Evolutionary conservation across 2,888 invertebrate species (phyloP).

Genomic region (Dryococelus australis): DNA sequence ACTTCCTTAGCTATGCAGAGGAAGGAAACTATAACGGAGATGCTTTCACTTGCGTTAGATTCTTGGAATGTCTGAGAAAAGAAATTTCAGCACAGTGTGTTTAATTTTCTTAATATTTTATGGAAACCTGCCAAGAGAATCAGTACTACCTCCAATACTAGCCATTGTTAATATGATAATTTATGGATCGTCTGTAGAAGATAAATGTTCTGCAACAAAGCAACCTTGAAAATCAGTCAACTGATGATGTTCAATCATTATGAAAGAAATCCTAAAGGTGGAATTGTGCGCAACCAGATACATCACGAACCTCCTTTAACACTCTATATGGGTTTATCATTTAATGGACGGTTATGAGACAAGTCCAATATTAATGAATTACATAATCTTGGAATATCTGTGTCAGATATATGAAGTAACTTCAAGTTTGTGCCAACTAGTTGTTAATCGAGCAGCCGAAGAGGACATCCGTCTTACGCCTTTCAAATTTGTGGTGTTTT

Average conservation of each 20-base stretch:
- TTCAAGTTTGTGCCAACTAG: not conserved
- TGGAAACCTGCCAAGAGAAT: not conserved
- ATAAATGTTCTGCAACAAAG: not conserved
- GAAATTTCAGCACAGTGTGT: not conserved
- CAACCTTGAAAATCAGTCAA: not conserved
- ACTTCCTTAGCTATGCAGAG: no score
- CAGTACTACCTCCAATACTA: not conserved
- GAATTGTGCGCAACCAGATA: not conserved
- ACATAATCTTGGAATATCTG: not conserved
- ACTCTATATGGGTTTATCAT: not conserved
- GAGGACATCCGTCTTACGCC: not conserved
- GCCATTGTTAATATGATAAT: not conserved
- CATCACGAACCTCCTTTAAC: not conserved
- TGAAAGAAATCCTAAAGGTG: not conserved
- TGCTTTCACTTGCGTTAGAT: not conserved
- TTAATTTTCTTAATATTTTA: not conserved
- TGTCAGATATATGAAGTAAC: not conserved
- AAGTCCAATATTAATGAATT: not conserved
- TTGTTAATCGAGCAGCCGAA: not conserved
- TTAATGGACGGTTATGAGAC: not conserved
- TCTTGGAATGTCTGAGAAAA: not conserved
- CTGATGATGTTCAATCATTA: not conserved
- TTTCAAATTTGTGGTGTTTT: conserved; percentile 1
- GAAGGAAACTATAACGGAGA: not conserved
- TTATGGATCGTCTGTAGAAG: not conserved